phyloP scores from a whole-genome alignment of 2,113 vertebrate species.

The Aldabrachelys gigantea region DNA sequence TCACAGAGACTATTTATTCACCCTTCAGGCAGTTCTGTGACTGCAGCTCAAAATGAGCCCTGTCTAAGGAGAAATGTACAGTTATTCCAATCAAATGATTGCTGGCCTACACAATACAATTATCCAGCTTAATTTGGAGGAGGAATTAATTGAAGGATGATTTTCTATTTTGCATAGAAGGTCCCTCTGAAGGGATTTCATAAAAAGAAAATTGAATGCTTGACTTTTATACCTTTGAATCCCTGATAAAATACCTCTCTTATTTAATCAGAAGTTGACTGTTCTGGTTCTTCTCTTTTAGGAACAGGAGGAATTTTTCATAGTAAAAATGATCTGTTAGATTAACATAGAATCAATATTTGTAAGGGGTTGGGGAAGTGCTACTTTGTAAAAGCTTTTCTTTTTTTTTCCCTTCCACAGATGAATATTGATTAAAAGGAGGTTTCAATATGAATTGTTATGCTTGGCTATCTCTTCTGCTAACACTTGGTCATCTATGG shows the following conservation, averaged over 20 bases:
- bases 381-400: background rate
- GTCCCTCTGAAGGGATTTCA: background rate
- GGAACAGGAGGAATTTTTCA: background rate
- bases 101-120: constrained; percentile 50
- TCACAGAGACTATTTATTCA: background rate
- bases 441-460: constrained; percentile 72
- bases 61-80: constrained; percentile 47
- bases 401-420: constrained; percentile 5
- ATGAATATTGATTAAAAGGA: constrained; percentile 37
- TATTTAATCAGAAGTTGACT: background rate
- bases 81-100: constrained; percentile 61
- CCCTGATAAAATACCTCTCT: background rate
- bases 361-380: background rate
- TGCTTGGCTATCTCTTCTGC: constrained; percentile 57
- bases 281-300: constrained; percentile 33
- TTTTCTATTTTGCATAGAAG: background rate
- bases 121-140: constrained; percentile 51
- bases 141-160: constrained; percentile 60
- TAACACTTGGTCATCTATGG: constrained; percentile 74
- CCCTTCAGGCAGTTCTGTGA: constrained; percentile 49
- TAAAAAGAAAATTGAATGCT: constrained; percentile 12
- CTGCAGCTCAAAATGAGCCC: constrained; percentile 43
- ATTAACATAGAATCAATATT: background rate
- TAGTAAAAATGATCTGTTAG: background rate
- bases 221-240: background rate